phyloP scores from a whole-genome alignment of 2,888 invertebrate genomes.

The Panzeria rudis region DNA sequence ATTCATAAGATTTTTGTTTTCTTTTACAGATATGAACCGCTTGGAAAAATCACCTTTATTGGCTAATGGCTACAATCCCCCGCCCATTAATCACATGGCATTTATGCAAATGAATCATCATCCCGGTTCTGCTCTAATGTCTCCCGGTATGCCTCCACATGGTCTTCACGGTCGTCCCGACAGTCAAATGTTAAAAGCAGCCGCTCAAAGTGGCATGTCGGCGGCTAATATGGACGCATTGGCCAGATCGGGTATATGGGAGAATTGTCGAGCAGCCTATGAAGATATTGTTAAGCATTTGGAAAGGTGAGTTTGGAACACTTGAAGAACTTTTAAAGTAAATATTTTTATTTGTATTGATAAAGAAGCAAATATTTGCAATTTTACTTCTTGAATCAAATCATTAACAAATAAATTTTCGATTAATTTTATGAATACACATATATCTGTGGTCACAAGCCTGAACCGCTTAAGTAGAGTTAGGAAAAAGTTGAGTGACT shows the following conservation, averaged over 20 bases:
- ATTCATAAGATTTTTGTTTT: background rate
- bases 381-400: too few species aligned
- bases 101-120: slow-evolving; percentile 96
- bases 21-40: slow-evolving; percentile 90
- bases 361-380: background rate
- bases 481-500: too few species aligned
- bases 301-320: slow-evolving; percentile 93
- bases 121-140: slow-evolving; percentile 91
- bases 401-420: too few species aligned
- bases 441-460: too few species aligned
- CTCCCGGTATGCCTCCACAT: slow-evolving; percentile 94
- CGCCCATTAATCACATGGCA: slow-evolving; percentile 96
- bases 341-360: background rate
- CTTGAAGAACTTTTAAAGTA: background rate
- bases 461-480: too few species aligned
- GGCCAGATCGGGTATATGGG: slow-evolving; percentile 96
- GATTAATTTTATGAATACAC: too few species aligned
- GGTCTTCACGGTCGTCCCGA: slow-evolving; percentile 91
- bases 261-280: slow-evolving; percentile 96
- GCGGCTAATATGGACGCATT: slow-evolving; percentile 92
- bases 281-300: slow-evolving; percentile 97
- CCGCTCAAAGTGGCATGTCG: slow-evolving; percentile 90
- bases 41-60: slow-evolving; percentile 96
- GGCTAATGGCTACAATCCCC: slow-evolving; percentile 97
- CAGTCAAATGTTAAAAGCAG: slow-evolving; percentile 90